A percentile compares a stretch with the other conserved stretches of the same genome.
phyloP scores from a whole-genome alignment of 2,888 invertebrate species.

The Tortricodes alternella region DNA sequence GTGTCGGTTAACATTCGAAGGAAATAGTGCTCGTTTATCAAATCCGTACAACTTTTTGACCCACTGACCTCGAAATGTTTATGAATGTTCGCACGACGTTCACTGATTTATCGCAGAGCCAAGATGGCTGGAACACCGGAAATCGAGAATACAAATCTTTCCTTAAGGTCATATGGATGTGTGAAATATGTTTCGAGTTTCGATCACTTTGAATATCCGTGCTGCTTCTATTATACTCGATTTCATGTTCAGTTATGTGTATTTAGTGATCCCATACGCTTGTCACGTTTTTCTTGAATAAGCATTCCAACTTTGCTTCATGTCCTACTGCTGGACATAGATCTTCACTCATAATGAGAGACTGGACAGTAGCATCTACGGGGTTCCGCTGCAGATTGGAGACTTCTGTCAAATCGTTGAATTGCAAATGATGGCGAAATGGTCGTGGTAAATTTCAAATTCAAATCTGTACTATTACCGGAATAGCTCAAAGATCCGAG shows the following conservation, averaged over 20 bases:
- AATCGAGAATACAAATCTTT: constrained; percentile 28
- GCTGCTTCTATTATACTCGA: not conserved
- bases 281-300: not conserved
- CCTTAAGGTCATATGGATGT: constrained; percentile 10
- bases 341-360: no score
- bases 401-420: no score
- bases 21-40: no score
- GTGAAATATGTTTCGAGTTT: constrained; percentile 10
- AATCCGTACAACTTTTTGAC: not conserved
- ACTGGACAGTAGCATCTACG: no score
- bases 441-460: no score
- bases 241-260: not conserved
- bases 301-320: not conserved
- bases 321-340: no score
- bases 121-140: constrained; percentile 25
- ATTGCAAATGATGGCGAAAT: no score
- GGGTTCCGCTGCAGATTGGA: no score
- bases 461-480: no score
- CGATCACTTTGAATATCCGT: constrained; percentile 13
- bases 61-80: constrained; percentile 21
- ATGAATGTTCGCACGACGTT: constrained; percentile 14
- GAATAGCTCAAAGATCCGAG: no score
- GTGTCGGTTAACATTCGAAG: no score
- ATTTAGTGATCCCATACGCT: not conserved
- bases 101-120: constrained; percentile 20